A percentile compares a stretch with the other conserved stretches of the same genome.
Conservation (phyloP, 2,113 vertebrate genomes). For the Gobius niger region DNA sequence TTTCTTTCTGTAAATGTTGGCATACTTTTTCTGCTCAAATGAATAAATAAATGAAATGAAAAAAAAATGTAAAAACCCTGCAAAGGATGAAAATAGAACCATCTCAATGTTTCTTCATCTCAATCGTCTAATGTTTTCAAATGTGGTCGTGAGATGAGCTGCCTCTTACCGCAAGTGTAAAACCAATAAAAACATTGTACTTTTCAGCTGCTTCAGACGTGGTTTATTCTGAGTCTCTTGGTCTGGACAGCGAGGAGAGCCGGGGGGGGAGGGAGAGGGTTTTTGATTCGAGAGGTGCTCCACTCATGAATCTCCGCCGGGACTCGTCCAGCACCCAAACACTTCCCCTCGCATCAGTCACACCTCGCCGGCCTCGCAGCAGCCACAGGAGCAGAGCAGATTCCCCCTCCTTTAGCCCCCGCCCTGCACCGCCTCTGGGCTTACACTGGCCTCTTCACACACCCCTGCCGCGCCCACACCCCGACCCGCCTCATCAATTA, state of each 20-base stretch:
- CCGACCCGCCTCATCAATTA: conserved; percentile 63
- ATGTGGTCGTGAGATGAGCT: no score
- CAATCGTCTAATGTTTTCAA: no score
- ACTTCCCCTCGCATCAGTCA: conserved; percentile 78
- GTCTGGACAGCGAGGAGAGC: background rate
- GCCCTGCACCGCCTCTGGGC: conserved; percentile 27
- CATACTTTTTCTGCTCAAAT: no score
- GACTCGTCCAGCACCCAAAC: conserved; percentile 74
- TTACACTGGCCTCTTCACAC: conserved; percentile 44
- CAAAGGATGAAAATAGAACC: no score
- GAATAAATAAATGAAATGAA: no score
- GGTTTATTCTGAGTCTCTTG: no score
- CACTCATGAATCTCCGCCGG: conserved; percentile 64
- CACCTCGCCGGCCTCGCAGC: conserved; percentile 13
- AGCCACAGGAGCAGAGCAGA: conserved; percentile 43
- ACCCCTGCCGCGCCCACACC: conserved; percentile 53
- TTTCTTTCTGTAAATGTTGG: no score
- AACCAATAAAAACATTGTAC: no score
- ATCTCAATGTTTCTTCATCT: no score
- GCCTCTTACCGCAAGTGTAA: no score
- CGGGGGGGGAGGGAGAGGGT: background rate
- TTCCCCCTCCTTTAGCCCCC: conserved; percentile 22
- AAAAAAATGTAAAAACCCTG: no score
- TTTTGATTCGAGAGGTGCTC: conserved; percentile 21
- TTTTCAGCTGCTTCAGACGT: no score